Base-by-base conservation (phyloP, 2,888 invertebrate genomes). In the Sinopyrophorus schimmeli region DNA sequence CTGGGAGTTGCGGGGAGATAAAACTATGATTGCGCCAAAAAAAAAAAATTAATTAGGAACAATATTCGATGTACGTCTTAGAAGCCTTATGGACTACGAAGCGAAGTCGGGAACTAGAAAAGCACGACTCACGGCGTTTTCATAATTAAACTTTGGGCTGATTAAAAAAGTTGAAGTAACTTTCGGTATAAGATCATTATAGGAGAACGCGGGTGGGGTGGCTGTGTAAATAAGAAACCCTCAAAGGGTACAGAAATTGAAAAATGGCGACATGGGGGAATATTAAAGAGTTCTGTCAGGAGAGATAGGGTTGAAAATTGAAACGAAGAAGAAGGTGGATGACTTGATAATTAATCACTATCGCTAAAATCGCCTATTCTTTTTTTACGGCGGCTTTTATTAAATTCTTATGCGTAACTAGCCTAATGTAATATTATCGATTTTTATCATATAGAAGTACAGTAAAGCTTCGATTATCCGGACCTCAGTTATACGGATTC, bases 161-260 rank as follows among this genome's bases (percentile, higher is more conserved):
- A 66, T 66, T 66, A 66, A 66, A 66, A 66, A 66, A 66, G 64
- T 66, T 66, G 59, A 61, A 64, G 63, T 60, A 65, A 66, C 64
- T 65, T 65, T 63, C 59, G 57, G 58, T 60, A 62, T 63, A 65
- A 65, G 66, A 66, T 66, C 64, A 66, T 66, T 66, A 64, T 58
- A 59, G 57, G 48, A 49, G 54, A 50, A 52, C 50, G 57, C 38
- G 44, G 54, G 51, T 44, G 47, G 55, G 58, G 53, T 57, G 57
- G 48, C 58, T 59, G 61, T 61, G 60, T 63, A 64, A 65, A 65
- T 65, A 63, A 64, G 65, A 62, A 65, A 59, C 60, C 62, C 63
- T 60, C 54, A 57, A 62, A 63, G 61, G 63, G 59, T 60, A 55
- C 55, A 55, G 59, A 62, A 63, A 64, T 64, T 64, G 63, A 64